A percentile compares a stretch with the other conserved stretches of the same genome.
Conservation (phyloP, 1,140 invertebrate genomes). For the Nebria ingens region DNA sequence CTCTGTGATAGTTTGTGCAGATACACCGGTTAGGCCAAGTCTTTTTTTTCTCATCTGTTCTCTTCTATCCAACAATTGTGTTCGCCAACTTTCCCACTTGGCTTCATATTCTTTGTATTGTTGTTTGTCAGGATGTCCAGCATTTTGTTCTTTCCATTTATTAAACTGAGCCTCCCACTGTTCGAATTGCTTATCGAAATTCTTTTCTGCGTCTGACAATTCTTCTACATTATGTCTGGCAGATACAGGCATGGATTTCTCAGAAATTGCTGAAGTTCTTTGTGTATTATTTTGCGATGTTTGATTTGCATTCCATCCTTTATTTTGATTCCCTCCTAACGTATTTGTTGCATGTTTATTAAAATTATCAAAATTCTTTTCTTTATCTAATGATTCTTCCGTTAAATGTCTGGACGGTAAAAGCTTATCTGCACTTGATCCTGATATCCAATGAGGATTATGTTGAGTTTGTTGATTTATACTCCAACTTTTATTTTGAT, state of each 20-base stretch:
- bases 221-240: conserved; percentile 22
- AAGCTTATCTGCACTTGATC: no score
- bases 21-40: conserved; percentile 24
- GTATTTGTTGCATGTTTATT: no score
- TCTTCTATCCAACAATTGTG: conserved; percentile 62
- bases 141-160: conserved; percentile 74
- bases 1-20: neutral
- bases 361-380: no score
- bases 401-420: no score
- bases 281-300: neutral
- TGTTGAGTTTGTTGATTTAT: no score
- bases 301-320: neutral
- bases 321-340: neutral
- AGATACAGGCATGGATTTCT: neutral
- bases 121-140: conserved; percentile 73
- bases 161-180: conserved; percentile 79
- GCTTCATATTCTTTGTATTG: conserved; percentile 73
- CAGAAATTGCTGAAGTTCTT: neutral
- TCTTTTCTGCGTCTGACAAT: conserved; percentile 57
- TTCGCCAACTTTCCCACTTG: conserved; percentile 69
- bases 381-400: neutral
- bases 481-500: no score
- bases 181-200: conserved; percentile 70
- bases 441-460: no score
- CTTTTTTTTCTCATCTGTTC: conserved; percentile 66